Conservation (phyloP, 2,797 vertebrate genomes). For the Labeo calbasu region DNA sequence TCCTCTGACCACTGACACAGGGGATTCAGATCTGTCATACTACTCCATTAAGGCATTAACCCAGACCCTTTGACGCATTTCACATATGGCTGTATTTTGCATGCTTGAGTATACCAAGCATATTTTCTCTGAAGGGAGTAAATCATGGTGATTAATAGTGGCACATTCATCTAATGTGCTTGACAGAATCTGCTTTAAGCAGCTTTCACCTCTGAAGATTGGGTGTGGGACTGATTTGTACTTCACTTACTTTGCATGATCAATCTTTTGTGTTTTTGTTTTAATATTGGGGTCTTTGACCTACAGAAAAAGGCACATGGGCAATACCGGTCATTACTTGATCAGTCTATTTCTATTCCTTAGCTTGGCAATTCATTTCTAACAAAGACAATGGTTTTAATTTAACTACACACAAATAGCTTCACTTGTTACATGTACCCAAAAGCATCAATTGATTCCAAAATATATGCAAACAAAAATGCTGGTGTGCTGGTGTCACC, state of each 20-base stretch:
- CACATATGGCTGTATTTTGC: constrained; percentile 42
- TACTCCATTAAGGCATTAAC: constrained; percentile 39
- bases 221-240: constrained; percentile 52
- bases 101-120: constrained; percentile 42
- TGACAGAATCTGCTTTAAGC: constrained; percentile 3
- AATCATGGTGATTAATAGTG: constrained; percentile 47
- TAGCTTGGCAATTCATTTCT: not conserved
- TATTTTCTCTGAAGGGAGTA: constrained; percentile 47
- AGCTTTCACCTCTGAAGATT: not conserved
- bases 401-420: constrained; percentile 27
- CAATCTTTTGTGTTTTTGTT: constrained; percentile 13
- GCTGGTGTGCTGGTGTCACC: constrained; percentile 19
- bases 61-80: constrained; percentile 43
- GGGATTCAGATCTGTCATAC: constrained; percentile 28
- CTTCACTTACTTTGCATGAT: not conserved
- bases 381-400: constrained; percentile 33
- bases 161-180: constrained; percentile 53
- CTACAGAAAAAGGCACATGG: constrained; percentile 16
- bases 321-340: not conserved
- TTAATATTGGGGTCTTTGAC: constrained; percentile 9
- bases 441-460: not conserved
- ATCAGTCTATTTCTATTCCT: constrained; percentile 10
- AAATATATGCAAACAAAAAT: constrained; percentile 8
- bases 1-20: constrained; percentile 10
- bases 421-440: constrained; percentile 19